Conservation (phyloP, 2,113 vertebrate genomes). For the Danionella cerebrum region DNA sequence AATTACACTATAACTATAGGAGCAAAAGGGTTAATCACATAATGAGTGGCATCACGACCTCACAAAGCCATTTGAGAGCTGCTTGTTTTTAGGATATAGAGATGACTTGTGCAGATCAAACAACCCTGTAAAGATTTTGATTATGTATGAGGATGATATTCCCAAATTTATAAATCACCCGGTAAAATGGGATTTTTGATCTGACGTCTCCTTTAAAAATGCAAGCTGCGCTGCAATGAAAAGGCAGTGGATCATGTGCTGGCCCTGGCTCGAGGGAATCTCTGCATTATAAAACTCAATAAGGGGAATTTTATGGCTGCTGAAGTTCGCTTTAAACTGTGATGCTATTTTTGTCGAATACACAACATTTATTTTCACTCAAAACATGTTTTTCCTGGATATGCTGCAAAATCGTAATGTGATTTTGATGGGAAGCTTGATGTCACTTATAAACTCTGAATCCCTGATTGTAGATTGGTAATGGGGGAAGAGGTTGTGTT, state of each 20-base stretch:
- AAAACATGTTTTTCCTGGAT: neutral
- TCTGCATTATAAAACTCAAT: constrained; percentile 23
- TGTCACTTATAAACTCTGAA: neutral
- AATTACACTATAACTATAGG: no score
- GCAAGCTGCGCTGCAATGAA: neutral
- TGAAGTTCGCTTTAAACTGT: neutral
- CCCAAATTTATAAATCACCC: no score
- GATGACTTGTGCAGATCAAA: no score
- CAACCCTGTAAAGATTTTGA: no score
- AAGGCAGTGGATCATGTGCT: neutral
- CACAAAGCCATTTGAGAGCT: no score
- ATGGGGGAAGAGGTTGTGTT: no score
- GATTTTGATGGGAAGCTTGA: neutral
- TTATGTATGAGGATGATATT: no score
- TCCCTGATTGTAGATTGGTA: no score
- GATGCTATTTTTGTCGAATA: neutral
- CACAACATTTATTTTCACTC: neutral
- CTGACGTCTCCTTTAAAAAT: neutral
- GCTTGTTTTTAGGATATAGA: no score
- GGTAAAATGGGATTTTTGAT: neutral
- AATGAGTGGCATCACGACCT: no score
- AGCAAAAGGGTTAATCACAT: no score
- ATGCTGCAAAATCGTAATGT: neutral
- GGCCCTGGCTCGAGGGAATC: constrained; percentile 22
- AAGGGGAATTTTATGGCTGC: constrained; percentile 8